phyloP scores from a whole-genome alignment of 1,140 invertebrate genomes.

The Chelonus insularis region DNA sequence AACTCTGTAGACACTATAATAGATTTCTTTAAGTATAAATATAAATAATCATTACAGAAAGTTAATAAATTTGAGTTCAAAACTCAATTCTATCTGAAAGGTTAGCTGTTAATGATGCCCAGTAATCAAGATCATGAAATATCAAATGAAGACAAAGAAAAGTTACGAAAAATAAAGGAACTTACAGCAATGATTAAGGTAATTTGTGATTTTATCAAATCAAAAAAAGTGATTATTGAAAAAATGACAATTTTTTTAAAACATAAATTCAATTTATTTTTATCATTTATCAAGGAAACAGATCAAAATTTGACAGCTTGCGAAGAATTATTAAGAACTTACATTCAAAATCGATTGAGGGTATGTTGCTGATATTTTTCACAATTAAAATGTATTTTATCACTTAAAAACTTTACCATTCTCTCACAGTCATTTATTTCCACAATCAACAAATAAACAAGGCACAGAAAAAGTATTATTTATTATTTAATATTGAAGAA shows the following conservation, averaged over 20 bases:
- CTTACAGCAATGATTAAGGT: slow-evolving; percentile 42
- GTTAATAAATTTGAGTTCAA: too few relatives aligned
- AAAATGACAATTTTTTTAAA: background rate
- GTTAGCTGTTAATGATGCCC: slow-evolving; percentile 17
- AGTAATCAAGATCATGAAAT: background rate
- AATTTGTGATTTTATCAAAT: slow-evolving; percentile 7
- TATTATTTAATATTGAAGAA: too few relatives aligned
- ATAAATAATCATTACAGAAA: too few relatives aligned
- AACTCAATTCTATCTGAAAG: too few relatives aligned
- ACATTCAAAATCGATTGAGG: slow-evolving; percentile 40
- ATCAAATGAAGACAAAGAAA: slow-evolving; percentile 25
- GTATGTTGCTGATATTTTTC: too few relatives aligned
- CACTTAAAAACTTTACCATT: background rate
- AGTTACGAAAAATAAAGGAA: slow-evolving; percentile 38
- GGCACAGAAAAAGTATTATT: too few relatives aligned
- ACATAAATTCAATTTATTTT: background rate
- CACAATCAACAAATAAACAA: too few relatives aligned
- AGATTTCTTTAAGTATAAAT: too few relatives aligned
- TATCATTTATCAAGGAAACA: slow-evolving; percentile 44
- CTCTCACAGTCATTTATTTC: background rate
- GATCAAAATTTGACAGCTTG: slow-evolving; percentile 46
- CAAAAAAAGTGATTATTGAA: too few relatives aligned
- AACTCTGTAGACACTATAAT: too few relatives aligned
- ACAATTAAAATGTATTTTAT: too few relatives aligned
- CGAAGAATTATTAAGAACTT: slow-evolving; percentile 43